Percentiles rank a stretch among this genome's conserved stretches.
Conservation (phyloP, 2,113 vertebrate species). For the Bambusicola thoracicus region DNA sequence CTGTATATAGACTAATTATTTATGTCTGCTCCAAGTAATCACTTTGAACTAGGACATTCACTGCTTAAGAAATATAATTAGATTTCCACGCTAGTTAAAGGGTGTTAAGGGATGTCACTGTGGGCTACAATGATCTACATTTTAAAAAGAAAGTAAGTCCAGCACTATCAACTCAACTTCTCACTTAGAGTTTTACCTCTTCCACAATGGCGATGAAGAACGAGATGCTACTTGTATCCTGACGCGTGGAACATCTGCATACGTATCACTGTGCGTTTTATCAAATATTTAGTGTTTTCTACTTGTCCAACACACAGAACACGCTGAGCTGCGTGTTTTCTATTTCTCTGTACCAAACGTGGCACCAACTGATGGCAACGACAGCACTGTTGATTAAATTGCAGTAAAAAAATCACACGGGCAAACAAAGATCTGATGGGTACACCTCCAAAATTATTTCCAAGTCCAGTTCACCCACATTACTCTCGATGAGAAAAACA, state of each 20-base stretch:
- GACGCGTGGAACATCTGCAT: background rate
- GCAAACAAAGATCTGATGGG: background rate
- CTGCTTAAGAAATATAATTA: background rate
- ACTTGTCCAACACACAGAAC: background rate
- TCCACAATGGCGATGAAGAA: background rate
- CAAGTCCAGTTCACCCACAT: background rate
- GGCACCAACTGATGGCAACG: accelerated
- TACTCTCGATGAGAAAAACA: background rate
- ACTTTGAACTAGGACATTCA: background rate
- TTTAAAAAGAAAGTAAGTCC: background rate
- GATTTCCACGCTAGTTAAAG: background rate
- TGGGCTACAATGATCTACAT: accelerated
- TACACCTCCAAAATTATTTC: background rate
- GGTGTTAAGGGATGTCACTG: background rate
- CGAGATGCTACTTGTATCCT: background rate
- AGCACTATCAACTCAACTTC: background rate
- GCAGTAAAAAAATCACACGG: background rate
- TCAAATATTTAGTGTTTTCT: background rate
- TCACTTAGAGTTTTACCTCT: background rate
- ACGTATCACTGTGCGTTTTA: background rate
- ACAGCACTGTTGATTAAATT: background rate
- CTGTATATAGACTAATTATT: background rate
- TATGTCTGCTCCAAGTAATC: background rate
- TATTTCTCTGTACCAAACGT: background rate
- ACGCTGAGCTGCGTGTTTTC: background rate